Conservation (phyloP, 2,113 vertebrate genomes). For the Macrotus californicus region DNA sequence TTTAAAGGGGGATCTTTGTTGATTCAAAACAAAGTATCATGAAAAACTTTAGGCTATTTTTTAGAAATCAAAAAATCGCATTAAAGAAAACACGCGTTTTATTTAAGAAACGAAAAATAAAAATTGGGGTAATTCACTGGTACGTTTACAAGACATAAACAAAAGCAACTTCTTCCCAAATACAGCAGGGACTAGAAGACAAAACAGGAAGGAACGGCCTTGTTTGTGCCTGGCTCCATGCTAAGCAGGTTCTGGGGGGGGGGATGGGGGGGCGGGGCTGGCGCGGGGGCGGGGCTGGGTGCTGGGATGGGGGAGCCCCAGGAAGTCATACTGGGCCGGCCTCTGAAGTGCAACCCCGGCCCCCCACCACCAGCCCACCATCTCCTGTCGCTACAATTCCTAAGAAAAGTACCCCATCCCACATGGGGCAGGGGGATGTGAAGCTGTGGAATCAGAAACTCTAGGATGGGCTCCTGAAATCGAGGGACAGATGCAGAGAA, state of each 20-base stretch:
- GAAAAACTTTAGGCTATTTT: background rate
- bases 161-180: background rate
- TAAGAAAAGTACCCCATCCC: background rate
- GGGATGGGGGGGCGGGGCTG: rapidly evolving
- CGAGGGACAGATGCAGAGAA: background rate
- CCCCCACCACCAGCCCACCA: background rate
- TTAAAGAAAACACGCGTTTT: background rate
- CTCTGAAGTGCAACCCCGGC: background rate
- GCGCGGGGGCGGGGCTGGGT: rapidly evolving
- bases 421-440: background rate
- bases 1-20: background rate
- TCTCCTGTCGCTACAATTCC: background rate
- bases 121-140: background rate
- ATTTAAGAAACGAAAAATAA: background rate
- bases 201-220: background rate
- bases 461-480: background rate
- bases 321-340: background rate
- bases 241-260: rapidly evolving
- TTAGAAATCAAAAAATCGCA: background rate
- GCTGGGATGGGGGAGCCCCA: background rate
- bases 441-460: background rate
- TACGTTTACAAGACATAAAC: background rate
- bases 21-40: background rate
- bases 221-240: background rate
- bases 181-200: background rate